Base-by-base conservation (phyloP, 2,797 vertebrate species). In the Phalanger gymnotis region DNA sequence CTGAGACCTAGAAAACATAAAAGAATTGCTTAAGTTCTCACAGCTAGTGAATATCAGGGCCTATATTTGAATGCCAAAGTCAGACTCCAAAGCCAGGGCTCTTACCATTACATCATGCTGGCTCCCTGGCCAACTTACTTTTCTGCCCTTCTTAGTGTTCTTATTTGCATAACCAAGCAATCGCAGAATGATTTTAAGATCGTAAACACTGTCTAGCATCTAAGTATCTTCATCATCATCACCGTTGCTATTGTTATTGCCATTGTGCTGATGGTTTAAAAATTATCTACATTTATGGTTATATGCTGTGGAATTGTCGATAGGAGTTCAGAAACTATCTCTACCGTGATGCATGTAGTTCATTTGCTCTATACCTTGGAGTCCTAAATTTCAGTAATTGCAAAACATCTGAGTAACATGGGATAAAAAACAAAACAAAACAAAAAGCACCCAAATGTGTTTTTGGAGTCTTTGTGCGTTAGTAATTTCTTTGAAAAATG, bases 331-430 rank as follows among this genome's bases (percentile, higher is more conserved):
- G 57, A 53, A 95, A 66, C 51, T 54, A 0, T 91, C 91, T 94
- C 34, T 28, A 94, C 92, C 92, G n/a, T 97, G 95, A 95, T 96
- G 31, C 96, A 95, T 97, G 96, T 61, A 96, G 96, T 98, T 97
- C 95, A 96, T 97, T 98, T 97, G 53, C 73, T 95, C 81, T 93
- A 28, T 93, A 90, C 31, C 95, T 98, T 96, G 90, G 81, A 95
- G 57, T 87, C 47, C 96, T 97, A 97, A 98, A 98, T 97, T 97
- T 96, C 95, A 91, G 93, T 97, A 98, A 98, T 96, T 95, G 73
- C 96, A 98, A 95, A 98, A 40, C 56, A 94, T 95, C 81, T 94
- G 54, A 95, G 93, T 92, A 94, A n/a, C 90, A 91, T 25, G 27
- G 56, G 31, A 89, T 95, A 53, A 97, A 91, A 97, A 92, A 97